These are phyloP conservation scores for Dasypogon diadema DNA, from an alignment of 2,888 invertebrate genomes.

Conservation along the genomic window DNA sequence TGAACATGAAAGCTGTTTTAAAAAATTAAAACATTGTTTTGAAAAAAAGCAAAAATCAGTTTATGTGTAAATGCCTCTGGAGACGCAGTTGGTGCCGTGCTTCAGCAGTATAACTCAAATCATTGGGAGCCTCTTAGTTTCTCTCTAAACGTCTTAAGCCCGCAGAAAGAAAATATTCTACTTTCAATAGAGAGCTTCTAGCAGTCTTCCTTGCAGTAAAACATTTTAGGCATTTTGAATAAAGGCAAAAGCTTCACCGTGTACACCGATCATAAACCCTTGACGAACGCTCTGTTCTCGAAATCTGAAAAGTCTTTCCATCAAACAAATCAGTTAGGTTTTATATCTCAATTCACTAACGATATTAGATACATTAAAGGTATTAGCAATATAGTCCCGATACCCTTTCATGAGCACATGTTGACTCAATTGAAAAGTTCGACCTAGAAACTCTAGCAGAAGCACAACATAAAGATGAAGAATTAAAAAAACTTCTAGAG, in stretches of 20 bases:
- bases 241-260: neutral
- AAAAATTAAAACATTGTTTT: neutral
- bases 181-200: neutral
- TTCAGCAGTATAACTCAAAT: neutral
- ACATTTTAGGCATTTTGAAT: neutral
- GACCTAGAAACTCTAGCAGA: neutral
- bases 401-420: neutral
- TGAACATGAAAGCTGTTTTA: neutral
- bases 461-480: neutral
- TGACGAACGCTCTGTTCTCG: neutral
- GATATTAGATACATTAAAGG: conserved; percentile 5
- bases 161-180: neutral
- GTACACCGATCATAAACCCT: conserved; percentile 1
- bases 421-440: neutral
- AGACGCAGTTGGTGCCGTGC: neutral
- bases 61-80: neutral
- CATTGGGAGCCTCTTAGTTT: neutral
- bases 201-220: neutral
- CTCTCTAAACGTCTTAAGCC: neutral
- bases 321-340: conserved; percentile 8
- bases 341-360: conserved; percentile 1
- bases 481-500: neutral
- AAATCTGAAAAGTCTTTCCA: neutral
- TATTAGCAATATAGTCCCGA: neutral
- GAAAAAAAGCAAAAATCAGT: neutral